A percentile compares a stretch with the other conserved stretches of the same genome.
Conservation (phyloP, 2,888 invertebrate species). For the Helleia helle region DNA sequence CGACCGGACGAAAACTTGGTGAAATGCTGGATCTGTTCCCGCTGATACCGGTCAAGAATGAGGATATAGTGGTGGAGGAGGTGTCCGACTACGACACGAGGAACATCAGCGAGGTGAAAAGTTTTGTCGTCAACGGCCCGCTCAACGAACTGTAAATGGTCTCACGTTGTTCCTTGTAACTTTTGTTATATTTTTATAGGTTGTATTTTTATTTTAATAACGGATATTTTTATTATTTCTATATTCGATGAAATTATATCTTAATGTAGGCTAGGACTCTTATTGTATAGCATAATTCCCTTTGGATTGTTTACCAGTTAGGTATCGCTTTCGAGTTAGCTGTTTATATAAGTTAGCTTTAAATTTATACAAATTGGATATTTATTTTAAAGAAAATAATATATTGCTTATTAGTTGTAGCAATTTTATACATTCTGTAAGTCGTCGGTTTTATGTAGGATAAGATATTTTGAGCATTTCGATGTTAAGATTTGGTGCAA, state of each 20-base stretch:
- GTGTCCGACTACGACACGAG: constrained; percentile 52
- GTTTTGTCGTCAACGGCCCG: constrained; percentile 51
- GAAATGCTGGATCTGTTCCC: constrained; percentile 50
- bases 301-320: constrained; percentile 9
- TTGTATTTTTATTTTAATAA: constrained; percentile 33
- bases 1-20: constrained; percentile 53
- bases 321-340: constrained; percentile 11
- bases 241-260: constrained; percentile 46
- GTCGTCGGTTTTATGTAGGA: constrained; percentile 10
- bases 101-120: constrained; percentile 53
- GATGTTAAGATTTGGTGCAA: constrained; percentile 56
- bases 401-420: constrained; percentile 23
- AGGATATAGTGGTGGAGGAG: constrained; percentile 55
- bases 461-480: constrained; percentile 51
- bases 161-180: constrained; percentile 14
- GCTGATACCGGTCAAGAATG: constrained; percentile 53
- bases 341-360: constrained; percentile 1
- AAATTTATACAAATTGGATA: constrained; percentile 11
- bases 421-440: constrained; percentile 38
- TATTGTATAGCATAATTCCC: constrained; percentile 7
- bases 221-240: constrained; percentile 28
- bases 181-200: constrained; percentile 27
- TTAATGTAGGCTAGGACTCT: constrained; percentile 21
- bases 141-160: constrained; percentile 35
- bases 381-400: constrained; percentile 22